A percentile compares a stretch with the other conserved stretches of the same genome.
These are phyloP conservation scores for Tragelaphus imberbis DNA, from an alignment of 2,113 vertebrate species.

Conservation along the genomic window DNA sequence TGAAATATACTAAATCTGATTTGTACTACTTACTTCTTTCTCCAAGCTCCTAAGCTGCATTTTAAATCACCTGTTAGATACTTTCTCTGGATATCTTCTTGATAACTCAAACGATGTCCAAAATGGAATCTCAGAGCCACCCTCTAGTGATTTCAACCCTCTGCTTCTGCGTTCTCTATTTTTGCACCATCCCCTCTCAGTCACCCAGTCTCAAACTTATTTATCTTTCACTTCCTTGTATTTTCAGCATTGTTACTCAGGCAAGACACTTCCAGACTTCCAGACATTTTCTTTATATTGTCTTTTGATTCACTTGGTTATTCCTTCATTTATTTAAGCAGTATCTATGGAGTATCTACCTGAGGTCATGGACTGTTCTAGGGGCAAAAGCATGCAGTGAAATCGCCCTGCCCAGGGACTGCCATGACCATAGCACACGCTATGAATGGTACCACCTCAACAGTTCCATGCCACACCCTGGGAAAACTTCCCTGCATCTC, in stretches of 20 bases:
- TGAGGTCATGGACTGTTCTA: not conserved
- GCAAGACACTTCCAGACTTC: not conserved
- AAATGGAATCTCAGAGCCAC: not conserved
- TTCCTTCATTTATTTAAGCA: not conserved
- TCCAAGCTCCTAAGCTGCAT: not conserved
- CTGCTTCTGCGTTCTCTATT: not conserved
- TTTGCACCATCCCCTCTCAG: not conserved
- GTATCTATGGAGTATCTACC: not conserved
- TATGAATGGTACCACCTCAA: not conserved
- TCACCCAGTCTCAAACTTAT: not conserved
- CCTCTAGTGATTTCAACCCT: not conserved
- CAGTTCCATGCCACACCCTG: not conserved
- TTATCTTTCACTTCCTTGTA: not conserved
- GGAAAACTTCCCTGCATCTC: not conserved
- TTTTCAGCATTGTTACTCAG: not conserved
- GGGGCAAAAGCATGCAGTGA: not conserved
- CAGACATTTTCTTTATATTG: not conserved
- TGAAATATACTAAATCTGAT: not conserved
- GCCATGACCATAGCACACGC: not conserved
- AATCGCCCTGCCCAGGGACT: not conserved
- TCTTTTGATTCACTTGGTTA: not conserved
- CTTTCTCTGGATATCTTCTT: not conserved
- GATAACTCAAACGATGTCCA: not conserved
- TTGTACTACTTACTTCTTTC: not conserved
- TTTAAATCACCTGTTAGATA: not conserved